Evolutionary conservation across 2,113 vertebrate species (phyloP), one percentile per base, ranked within the genome.

Genomic region (Micronisus gabar): DNA sequence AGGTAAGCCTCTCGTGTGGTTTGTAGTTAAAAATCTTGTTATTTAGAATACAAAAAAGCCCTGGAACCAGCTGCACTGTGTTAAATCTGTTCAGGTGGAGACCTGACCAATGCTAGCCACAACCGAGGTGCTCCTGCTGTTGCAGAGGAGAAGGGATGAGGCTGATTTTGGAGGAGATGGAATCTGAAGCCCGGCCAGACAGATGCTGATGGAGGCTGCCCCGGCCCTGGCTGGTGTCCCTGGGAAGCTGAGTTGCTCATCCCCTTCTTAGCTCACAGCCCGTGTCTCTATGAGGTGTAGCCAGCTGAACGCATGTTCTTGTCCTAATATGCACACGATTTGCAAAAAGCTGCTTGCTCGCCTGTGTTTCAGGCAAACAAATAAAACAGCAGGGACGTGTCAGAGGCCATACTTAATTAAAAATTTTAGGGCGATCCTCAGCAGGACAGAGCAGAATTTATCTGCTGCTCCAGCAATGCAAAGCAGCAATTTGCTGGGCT

Each of bases 311-410:
- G 0, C 1, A 0, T 16, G 36, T 4, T n/a, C 59, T 38, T 15
- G 8, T 50, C 74, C 61, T 10, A 7, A 38, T 11, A 13, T 0
- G 1, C 41, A 13, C 3, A 0, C 0, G 1, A 1, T 13, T 30
- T 66, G n/a, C 41, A 47, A 23, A 61, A 62, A 23, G 20, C 3
- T 19, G 10, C 21, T 30, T 17, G 17, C 45, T 61, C 26, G 8
- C 21, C 38, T n/a, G 26, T 27, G 11, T 76, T 47, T 50, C 27
- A 23, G 45, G 25, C 29, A 38, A 56, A 61, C 25, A 7, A 27
- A 29, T 17, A 15, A 61, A 70, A 82, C 26, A 15, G 23, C 40
- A 59, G 62, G 15, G 48, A 55, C 1, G 0, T 4, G 21, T 5
- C 47, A 26, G 67, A 89, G 53, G 62, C 13, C 13, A 9, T 20